Evolutionary conservation across 2,113 vertebrate genomes (phyloP).

Genomic region (Prionailurus bengalensis): DNA sequence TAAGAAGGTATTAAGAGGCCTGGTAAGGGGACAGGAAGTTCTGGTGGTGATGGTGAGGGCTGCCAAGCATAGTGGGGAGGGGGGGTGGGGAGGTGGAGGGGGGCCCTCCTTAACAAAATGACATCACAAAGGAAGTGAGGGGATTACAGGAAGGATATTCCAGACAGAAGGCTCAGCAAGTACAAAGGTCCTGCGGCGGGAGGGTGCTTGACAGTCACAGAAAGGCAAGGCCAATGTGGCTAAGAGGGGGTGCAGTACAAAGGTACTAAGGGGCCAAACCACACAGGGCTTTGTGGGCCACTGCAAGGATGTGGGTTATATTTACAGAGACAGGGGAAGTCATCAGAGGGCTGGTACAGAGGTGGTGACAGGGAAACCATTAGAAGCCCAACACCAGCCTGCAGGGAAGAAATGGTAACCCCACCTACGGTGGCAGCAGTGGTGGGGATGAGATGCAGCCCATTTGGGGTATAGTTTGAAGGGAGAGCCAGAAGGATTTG

Average conservation of each 20-base stretch:
- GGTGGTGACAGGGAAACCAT: not conserved
- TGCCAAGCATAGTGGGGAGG: not conserved
- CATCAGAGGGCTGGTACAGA: not conserved
- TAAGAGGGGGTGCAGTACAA: not conserved
- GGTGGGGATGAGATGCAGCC: not conserved
- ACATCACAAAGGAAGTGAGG: not conserved
- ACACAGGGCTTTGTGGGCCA: not conserved
- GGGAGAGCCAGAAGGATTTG: not conserved
- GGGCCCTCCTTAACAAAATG: not conserved
- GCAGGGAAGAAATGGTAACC: not conserved
- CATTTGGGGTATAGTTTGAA: rapidly evolving
- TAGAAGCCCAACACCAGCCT: not conserved
- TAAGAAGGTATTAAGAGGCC: not conserved
- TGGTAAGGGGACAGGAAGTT: not conserved
- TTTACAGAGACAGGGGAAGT: not conserved
- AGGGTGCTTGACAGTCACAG: not conserved
- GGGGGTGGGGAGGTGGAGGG: not conserved
- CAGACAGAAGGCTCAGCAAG: not conserved
- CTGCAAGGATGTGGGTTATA: not conserved
- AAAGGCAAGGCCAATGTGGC: not conserved
- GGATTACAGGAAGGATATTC: not conserved
- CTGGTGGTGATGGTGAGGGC: not conserved
- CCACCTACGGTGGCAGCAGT: not conserved
- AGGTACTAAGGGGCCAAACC: not conserved
- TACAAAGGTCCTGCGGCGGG: not conserved